Evolutionary conservation across 2,888 invertebrate genomes (phyloP).

Genomic region (Lithophane semibrunnea): DNA sequence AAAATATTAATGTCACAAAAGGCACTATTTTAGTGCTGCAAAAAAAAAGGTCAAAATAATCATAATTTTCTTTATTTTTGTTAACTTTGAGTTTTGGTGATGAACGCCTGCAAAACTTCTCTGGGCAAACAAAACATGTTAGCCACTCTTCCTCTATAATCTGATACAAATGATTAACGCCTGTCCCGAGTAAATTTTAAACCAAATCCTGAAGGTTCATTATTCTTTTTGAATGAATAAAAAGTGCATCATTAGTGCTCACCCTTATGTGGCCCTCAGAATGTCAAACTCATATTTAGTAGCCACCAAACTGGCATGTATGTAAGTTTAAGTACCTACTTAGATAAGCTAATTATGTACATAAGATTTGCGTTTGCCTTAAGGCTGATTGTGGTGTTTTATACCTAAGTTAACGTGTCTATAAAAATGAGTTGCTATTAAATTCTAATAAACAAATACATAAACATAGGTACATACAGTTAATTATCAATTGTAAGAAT

Average conservation of each 20-base stretch:
- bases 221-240: background rate
- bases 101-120: conserved; percentile 4
- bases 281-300: conserved; percentile 41
- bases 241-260: background rate
- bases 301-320: conserved; percentile 8
- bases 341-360: conserved; percentile 28
- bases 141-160: too few species aligned
- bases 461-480: background rate
- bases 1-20: background rate
- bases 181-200: background rate
- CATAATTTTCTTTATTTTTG: too few species aligned
- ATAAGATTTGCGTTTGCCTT: conserved; percentile 12
- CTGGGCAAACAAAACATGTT: background rate
- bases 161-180: background rate
- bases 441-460: background rate
- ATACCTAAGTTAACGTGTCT: background rate
- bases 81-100: too few species aligned
- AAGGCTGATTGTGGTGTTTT: background rate
- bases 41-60: background rate
- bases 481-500: conserved; percentile 4
- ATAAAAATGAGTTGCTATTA: background rate
- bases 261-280: conserved; percentile 17
- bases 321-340: conserved; percentile 18
- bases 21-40: background rate
- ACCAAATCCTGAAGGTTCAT: background rate